Conservation (phyloP, 2,113 vertebrate species). For the Perca fluviatilis region DNA sequence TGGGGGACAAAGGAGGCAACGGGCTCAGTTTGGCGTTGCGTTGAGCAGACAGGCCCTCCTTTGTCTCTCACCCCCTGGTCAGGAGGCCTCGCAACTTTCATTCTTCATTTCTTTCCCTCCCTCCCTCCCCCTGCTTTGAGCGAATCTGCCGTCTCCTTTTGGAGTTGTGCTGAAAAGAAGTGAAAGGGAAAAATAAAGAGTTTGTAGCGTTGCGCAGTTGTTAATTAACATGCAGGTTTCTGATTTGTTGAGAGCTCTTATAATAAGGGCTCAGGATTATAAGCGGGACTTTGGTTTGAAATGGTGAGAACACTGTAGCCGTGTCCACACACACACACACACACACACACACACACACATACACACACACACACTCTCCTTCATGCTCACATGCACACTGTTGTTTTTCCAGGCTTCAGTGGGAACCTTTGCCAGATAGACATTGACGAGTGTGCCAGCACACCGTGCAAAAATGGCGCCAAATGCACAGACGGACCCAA, state of each 20-base stretch:
- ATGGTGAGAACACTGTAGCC: conserved; percentile 68
- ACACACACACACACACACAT: conserved; percentile 14
- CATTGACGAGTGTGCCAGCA: conserved; percentile 95
- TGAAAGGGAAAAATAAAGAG: conserved; percentile 59
- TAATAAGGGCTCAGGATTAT: conserved; percentile 49
- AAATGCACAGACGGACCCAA: conserved; percentile 94
- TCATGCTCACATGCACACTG: conserved; percentile 39
- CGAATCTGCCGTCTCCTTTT: conserved; percentile 32
- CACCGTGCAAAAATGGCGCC: conserved; percentile 94
- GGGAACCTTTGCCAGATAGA: conserved; percentile 93
- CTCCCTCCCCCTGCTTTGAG: conserved; percentile 30
- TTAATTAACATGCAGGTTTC: conserved; percentile 78
- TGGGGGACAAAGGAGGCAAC: conserved; percentile 79
- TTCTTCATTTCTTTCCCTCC: conserved; percentile 57
- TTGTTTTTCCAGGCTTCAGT: conserved; percentile 88
- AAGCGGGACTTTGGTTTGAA: conserved; percentile 48
- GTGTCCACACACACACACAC: conserved; percentile 20
- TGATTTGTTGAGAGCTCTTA: conserved; percentile 61
- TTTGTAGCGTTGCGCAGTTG: conserved; percentile 53
- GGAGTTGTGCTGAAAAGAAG: conserved; percentile 55
- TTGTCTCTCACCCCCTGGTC: conserved; percentile 79
- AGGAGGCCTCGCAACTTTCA: conserved; percentile 81
- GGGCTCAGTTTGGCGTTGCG: conserved; percentile 77
- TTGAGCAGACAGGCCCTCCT: conserved; percentile 80
- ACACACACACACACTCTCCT: neutral